Base-by-base conservation (phyloP, 2,113 vertebrate species). In the Calidris pugnax region DNA sequence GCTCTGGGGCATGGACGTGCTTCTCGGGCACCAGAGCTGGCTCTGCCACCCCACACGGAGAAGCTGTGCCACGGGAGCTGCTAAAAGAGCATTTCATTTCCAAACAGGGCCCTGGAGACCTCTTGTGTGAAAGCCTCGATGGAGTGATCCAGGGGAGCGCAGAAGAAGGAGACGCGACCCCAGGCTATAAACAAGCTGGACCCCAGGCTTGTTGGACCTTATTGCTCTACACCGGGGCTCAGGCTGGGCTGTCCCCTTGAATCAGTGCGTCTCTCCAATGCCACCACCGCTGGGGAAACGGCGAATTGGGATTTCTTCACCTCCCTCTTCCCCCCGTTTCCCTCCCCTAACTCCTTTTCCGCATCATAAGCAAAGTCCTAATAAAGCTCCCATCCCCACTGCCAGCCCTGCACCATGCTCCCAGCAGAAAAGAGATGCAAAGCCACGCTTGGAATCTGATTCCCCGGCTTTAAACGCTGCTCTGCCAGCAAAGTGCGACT, bases 401-500 rank as follows among this genome's bases (percentile, higher is more conserved):
- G 85, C 95, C 91, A 89, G 86, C 91, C 86, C 77, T 75, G 88
- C 96, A 92, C 37, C 68, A 71, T 95, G 97, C 85, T 97, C 71
- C 89, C 90, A 94, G 96, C 97, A 97, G 96, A 93, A 97, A 97
- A 96, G 96, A 97, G 97, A 97, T 97, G 97, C 97, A 97, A 96
- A 98, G 77, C 96, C 80, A 94, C 96, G 82, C 96, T 95, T 94
- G 95, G 98, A 98, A 98, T 98, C 98, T 90, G 97, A 98, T 98
- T 98, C 98, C 77, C 82, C 80, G 96, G 98, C 98, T 98, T 98
- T 98, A 97, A 97, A 72, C 97, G 95, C 97, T 85, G 98, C 98
- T 98, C 97, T 78, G 97, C 97, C 98, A 98, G 98, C 97, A 97
- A 98, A 98, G 98, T 98, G 98, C 94, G 94, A 98, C 98, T 98